These are phyloP conservation scores for Galerucella calmariensis DNA, from an alignment of 2,888 invertebrate genomes.

Conservation along the genomic window DNA sequence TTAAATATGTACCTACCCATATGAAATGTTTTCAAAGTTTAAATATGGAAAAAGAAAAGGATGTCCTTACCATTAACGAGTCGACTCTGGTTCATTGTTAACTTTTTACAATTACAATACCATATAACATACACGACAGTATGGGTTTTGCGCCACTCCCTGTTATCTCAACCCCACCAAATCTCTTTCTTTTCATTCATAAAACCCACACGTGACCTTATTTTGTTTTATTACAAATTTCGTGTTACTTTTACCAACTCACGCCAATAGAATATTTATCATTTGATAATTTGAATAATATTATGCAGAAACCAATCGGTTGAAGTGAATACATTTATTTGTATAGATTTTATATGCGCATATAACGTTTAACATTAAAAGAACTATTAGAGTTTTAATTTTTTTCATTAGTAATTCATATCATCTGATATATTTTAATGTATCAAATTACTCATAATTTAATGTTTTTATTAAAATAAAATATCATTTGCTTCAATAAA, in stretches of 20 bases:
- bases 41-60: no score
- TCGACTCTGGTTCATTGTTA: conserved; percentile 43
- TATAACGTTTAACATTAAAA: conserved; percentile 16
- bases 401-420: background rate
- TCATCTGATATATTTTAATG: background rate
- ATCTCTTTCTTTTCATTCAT: conserved; percentile 54
- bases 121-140: conserved; percentile 29
- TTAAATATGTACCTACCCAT: no score
- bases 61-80: background rate
- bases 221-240: conserved; percentile 44
- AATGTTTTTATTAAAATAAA: no score
- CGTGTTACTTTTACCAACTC: conserved; percentile 44
- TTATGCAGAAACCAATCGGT: conserved; percentile 26
- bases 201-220: conserved; percentile 57
- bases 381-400: conserved; percentile 16
- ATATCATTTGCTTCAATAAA: no score
- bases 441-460: background rate
- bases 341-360: conserved; percentile 14
- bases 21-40: no score
- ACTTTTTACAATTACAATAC: conserved; percentile 22
- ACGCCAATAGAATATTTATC: conserved; percentile 42
- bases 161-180: conserved; percentile 37
- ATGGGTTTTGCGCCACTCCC: conserved; percentile 38
- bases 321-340: conserved; percentile 1
- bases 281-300: conserved; percentile 35